Conservation (phyloP, 2,888 invertebrate species). For the Athalia rosae region DNA sequence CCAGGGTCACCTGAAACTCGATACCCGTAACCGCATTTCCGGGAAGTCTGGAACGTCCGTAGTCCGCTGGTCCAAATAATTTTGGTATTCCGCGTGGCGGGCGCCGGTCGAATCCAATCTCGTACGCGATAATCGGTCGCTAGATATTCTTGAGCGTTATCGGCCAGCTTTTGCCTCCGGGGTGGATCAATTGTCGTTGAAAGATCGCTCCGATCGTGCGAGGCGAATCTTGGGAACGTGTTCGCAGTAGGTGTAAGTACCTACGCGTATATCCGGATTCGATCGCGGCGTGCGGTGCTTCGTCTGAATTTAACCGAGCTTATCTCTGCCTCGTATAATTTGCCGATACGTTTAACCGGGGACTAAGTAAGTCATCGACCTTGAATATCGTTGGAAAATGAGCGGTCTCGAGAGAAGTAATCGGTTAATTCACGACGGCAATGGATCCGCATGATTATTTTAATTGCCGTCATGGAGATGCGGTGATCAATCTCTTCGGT, state of each 20-base stretch:
- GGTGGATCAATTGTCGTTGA: background rate
- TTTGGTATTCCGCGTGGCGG: background rate
- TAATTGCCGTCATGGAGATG: constrained; percentile 6
- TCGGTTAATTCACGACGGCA: constrained; percentile 9
- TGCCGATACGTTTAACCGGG: background rate
- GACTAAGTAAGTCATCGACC: constrained; percentile 20
- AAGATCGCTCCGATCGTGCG: constrained; percentile 1
- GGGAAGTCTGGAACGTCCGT: constrained; percentile 16
- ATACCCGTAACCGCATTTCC: constrained; percentile 21
- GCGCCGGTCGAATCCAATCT: background rate
- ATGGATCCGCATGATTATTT: constrained; percentile 32
- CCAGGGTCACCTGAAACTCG: constrained; percentile 13
- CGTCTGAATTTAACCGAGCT: background rate
- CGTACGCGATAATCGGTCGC: constrained; percentile 2
- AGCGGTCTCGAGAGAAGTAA: background rate
- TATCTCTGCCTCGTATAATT: background rate
- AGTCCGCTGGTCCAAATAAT: background rate
- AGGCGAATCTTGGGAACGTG: background rate
- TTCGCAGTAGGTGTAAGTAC: background rate
- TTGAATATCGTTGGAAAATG: constrained; percentile 12
- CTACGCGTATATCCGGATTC: background rate
- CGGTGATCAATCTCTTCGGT: background rate
- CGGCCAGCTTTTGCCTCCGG: constrained; percentile 3
- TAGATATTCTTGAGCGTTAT: background rate
- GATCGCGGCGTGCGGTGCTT: background rate